A percentile compares a stretch with the other conserved stretches of the same genome.
Conservation (phyloP, 2,113 vertebrate species). For the Elanus axillaris region DNA sequence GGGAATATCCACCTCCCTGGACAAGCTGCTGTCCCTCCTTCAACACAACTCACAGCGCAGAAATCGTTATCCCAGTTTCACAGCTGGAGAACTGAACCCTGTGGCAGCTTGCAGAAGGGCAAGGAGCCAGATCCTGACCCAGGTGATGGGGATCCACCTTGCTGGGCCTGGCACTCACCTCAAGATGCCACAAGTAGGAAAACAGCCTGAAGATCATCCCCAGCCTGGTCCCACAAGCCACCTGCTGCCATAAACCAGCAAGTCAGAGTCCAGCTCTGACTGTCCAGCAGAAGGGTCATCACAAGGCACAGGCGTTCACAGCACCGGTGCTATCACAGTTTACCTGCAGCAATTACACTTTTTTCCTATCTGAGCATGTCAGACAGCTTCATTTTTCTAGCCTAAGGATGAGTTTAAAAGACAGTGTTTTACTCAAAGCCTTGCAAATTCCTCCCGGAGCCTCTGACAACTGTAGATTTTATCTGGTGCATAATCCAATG, state of each 20-base stretch:
- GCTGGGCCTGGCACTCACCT: too few relatives aligned
- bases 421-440: not conserved
- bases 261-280: not conserved
- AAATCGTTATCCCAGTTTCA: not conserved
- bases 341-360: not conserved
- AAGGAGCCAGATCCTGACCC: not conserved
- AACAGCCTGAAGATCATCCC: not conserved
- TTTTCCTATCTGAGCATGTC: not conserved
- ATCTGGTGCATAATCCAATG: not conserved
- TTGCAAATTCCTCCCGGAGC: not conserved
- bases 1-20: not conserved
- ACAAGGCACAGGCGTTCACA: not conserved
- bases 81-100: not conserved
- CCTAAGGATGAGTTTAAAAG: not conserved
- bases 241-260: not conserved
- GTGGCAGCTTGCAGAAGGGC: not conserved
- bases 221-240: not conserved
- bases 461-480: not conserved
- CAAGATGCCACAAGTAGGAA: accelerated
- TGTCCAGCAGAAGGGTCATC: not conserved
- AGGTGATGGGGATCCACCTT: not conserved
- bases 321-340: not conserved
- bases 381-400: not conserved
- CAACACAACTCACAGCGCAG: accelerated
- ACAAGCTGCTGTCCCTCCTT: not conserved